Conservation (phyloP, 2,113 vertebrate species). For the Shinisaurus crocodilurus region DNA sequence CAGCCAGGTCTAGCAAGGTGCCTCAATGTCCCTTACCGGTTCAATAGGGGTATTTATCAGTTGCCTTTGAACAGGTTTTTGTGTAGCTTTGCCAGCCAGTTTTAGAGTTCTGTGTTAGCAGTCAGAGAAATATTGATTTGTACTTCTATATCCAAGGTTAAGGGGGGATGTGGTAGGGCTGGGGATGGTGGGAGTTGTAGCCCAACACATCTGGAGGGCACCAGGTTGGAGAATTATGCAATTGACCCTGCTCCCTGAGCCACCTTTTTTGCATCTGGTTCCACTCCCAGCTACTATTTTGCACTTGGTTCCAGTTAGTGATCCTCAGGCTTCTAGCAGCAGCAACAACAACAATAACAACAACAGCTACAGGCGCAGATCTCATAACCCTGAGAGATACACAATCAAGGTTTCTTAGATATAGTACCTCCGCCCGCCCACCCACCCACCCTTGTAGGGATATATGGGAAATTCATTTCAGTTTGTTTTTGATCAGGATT, state of each 20-base stretch:
- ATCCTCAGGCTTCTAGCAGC: no score
- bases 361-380: no score
- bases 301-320: neutral
- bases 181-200: no score
- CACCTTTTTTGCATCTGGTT: neutral
- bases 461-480: no score
- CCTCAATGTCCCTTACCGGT: neutral
- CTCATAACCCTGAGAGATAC: no score
- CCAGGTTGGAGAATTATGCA: neutral
- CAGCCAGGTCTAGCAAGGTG: neutral
- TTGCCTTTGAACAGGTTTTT: neutral
- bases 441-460: no score
- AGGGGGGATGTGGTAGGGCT: no score
- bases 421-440: no score
- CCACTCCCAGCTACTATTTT: neutral
- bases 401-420: no score
- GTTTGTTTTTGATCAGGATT: no score
- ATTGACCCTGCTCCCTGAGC: neutral
- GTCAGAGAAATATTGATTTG: neutral
- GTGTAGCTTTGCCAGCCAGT: neutral
- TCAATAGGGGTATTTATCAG: neutral
- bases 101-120: neutral
- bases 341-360: no score
- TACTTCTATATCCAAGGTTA: neutral
- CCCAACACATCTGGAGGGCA: no score